phyloP scores from a whole-genome alignment of 2,888 invertebrate genomes.

The Malacosoma neustria region DNA sequence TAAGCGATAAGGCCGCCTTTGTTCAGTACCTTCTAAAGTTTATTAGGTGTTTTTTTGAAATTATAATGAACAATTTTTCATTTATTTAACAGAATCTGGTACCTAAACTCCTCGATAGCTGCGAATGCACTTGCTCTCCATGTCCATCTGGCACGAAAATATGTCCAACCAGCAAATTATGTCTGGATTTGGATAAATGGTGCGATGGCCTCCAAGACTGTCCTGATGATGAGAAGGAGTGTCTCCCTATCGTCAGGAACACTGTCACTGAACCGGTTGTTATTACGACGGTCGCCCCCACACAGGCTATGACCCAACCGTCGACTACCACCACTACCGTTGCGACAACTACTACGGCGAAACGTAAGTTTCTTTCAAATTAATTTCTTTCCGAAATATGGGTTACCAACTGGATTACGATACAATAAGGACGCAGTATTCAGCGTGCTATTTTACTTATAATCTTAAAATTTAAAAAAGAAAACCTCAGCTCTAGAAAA shows the following conservation, averaged over 20 bases:
- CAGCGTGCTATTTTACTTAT: too few relatives aligned
- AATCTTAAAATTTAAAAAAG: too few relatives aligned
- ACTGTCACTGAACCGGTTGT: conserved; percentile 24
- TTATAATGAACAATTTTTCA: too few relatives aligned
- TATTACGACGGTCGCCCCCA: conserved; percentile 25
- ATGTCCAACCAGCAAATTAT: conserved; percentile 84
- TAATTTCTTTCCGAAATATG: too few relatives aligned
- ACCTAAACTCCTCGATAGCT: conserved; percentile 62
- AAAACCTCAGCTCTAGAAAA: too few relatives aligned
- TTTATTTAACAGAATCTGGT: conserved; percentile 58
- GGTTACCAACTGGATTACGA: too few relatives aligned
- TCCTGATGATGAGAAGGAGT: conserved; percentile 86
- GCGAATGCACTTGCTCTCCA: conserved; percentile 83
- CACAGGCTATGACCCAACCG: conserved; percentile 18
- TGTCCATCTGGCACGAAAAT: conserved; percentile 79
- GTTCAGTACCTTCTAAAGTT: neutral
- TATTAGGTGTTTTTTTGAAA: conserved; percentile 24
- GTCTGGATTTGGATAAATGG: conserved; percentile 81
- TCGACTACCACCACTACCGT: conserved; percentile 15
- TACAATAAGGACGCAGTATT: too few relatives aligned
- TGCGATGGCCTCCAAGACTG: conserved; percentile 89
- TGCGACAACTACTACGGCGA: conserved; percentile 19
- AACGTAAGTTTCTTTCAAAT: conserved; percentile 46
- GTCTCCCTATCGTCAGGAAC: conserved; percentile 47
- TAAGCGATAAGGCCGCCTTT: too few relatives aligned